Conservation (phyloP, 2,113 vertebrate species). For the Cephalopterus ornatus region DNA sequence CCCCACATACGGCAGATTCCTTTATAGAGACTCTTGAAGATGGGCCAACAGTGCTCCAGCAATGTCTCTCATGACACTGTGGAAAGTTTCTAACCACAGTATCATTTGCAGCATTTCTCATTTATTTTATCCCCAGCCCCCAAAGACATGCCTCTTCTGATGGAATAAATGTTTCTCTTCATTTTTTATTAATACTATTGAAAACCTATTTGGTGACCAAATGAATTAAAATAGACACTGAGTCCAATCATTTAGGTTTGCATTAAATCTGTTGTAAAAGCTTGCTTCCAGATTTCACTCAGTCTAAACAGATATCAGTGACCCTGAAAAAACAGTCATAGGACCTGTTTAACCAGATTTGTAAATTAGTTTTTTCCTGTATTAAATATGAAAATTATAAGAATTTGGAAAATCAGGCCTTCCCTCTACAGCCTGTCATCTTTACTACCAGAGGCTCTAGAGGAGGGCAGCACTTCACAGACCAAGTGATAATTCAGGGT, state of each 20-base stretch:
- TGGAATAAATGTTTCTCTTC: neutral
- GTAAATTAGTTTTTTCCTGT: neutral
- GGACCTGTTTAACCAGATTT: neutral
- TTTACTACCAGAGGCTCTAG: neutral
- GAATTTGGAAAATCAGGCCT: neutral
- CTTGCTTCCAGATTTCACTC: neutral
- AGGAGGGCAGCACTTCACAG: neutral
- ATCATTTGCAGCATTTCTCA: neutral
- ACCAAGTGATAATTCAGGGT: neutral
- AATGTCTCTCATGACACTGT: neutral
- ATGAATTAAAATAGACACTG: neutral
- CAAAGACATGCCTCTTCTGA: neutral
- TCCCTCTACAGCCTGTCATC: neutral
- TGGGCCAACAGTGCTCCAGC: neutral
- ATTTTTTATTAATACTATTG: neutral
- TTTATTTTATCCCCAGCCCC: neutral
- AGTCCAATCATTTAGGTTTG: neutral
- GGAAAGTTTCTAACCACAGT: constrained; percentile 9
- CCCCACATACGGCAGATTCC: neutral
- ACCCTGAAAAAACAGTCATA: neutral
- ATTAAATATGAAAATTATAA: neutral
- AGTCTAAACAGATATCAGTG: neutral
- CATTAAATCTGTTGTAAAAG: neutral
- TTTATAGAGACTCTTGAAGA: neutral
- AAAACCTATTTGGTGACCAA: neutral